Conservation (phyloP, 2,113 vertebrate species). For the Pongo abelii region DNA sequence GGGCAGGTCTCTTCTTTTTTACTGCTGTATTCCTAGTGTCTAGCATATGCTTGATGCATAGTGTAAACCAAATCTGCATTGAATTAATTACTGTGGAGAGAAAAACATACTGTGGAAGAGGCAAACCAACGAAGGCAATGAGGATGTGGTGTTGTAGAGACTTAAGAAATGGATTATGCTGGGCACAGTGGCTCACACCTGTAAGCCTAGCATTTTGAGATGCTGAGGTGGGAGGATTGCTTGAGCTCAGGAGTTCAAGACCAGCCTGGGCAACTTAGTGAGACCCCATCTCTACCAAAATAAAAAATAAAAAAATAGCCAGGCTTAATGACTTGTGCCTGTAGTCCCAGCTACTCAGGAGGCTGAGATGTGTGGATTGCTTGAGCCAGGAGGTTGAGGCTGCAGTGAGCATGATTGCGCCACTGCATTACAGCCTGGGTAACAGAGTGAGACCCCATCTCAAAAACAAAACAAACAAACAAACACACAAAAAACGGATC, state of each 20-base stretch:
- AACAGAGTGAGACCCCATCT: too few relatives aligned
- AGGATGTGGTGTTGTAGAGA: fast-evolving
- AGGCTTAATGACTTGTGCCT: too few relatives aligned
- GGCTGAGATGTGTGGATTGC: background rate
- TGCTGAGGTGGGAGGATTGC: background rate
- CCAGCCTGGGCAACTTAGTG: background rate
- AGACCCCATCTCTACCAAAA: background rate
- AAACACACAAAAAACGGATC: too few relatives aligned
- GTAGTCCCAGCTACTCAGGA: too few relatives aligned
- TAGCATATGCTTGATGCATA: fast-evolving
- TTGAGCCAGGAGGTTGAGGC: background rate
- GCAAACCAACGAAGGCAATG: background rate
- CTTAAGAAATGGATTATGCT: background rate
- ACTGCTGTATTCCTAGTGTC: background rate
- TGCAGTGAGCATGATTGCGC: too few relatives aligned
- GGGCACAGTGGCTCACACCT: background rate
- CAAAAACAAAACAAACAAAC: too few relatives aligned
- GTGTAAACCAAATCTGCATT: fast-evolving
- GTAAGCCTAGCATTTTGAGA: background rate
- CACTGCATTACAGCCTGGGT: too few relatives aligned
- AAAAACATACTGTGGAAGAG: too few relatives aligned
- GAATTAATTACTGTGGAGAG: background rate
- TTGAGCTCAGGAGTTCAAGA: background rate
- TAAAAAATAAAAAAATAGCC: background rate
- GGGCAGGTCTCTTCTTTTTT: background rate